These are phyloP conservation scores for Corapipo altera DNA, from an alignment of 2,113 vertebrate genomes.

Conservation along the genomic window DNA sequence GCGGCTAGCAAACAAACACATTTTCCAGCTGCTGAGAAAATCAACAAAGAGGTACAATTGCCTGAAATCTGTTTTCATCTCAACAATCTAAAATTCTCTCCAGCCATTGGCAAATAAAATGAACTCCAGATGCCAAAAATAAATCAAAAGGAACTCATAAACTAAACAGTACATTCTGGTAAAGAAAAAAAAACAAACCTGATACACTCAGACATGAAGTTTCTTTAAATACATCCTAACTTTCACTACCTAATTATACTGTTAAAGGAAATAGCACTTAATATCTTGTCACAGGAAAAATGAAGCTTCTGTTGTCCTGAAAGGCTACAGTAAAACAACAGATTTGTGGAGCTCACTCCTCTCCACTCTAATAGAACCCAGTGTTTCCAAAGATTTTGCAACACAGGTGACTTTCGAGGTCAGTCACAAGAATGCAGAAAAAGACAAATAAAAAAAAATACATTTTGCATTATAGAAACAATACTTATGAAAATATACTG, in stretches of 20 bases:
- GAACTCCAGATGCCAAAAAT: not conserved
- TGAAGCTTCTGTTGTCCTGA: not conserved
- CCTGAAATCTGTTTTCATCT: not conserved
- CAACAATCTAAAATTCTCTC: not conserved
- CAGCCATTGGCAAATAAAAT: not conserved
- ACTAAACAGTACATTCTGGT: not conserved
- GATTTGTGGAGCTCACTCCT: not conserved
- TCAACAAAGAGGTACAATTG: not conserved
- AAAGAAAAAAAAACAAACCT: not conserved
- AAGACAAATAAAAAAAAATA: not conserved
- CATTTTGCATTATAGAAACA: not conserved
- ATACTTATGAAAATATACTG: not conserved
- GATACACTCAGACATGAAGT: not conserved
- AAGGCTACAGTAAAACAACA: not conserved
- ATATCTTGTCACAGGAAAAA: not conserved
- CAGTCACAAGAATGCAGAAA: not conserved
- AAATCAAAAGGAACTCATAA: not conserved
- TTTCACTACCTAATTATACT: not conserved
- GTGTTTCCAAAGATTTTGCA: not conserved
- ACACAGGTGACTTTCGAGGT: not conserved
- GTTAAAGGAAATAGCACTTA: not conserved
- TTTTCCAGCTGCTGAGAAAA: not conserved
- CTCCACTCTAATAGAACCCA: not conserved
- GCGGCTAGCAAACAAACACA: not conserved
- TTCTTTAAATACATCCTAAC: not conserved